phyloP scores from a whole-genome alignment of 53 echinoderm and acorn worm genomes.

The Paelopatides confundens region DNA sequence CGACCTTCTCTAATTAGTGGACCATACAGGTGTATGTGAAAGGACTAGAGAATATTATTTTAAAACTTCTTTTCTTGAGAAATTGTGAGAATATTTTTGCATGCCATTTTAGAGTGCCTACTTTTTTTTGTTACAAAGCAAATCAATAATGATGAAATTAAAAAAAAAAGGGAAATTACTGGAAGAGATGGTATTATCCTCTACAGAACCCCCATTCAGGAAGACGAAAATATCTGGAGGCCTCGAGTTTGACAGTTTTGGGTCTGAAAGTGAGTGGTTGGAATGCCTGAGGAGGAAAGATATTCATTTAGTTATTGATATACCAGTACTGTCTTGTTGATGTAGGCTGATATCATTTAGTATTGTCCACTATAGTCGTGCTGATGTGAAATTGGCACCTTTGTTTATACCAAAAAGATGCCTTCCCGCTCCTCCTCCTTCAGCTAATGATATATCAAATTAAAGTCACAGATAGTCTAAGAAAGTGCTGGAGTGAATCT shows the following conservation, averaged over 20 bases:
- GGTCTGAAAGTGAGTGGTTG: not conserved
- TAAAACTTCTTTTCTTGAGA: too few species aligned
- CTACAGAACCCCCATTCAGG: not conserved
- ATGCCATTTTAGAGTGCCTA: not conserved
- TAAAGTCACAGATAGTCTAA: too few species aligned
- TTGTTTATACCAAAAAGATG: not conserved
- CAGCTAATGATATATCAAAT: too few species aligned
- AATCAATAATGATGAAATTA: not conserved
- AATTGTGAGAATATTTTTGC: too few species aligned
- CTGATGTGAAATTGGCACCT: not conserved
- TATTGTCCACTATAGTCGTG: not conserved
- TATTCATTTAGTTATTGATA: constrained; percentile 23
- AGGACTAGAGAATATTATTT: too few species aligned
- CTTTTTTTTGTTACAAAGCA: not conserved
- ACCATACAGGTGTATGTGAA: too few species aligned
- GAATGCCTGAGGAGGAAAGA: constrained; percentile 16
- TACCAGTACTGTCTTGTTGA: not conserved
- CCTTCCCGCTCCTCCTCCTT: not conserved
- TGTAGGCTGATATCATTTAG: not conserved
- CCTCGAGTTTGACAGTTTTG: constrained; percentile 21
- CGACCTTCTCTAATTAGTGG: too few species aligned
- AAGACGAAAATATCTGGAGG: constrained; percentile 21
- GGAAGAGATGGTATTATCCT: not conserved
- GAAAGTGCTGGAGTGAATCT: too few species aligned
- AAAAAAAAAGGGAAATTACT: not conserved